phyloP scores from a whole-genome alignment of 2,888 invertebrate species.

The Capitulum mitella region DNA sequence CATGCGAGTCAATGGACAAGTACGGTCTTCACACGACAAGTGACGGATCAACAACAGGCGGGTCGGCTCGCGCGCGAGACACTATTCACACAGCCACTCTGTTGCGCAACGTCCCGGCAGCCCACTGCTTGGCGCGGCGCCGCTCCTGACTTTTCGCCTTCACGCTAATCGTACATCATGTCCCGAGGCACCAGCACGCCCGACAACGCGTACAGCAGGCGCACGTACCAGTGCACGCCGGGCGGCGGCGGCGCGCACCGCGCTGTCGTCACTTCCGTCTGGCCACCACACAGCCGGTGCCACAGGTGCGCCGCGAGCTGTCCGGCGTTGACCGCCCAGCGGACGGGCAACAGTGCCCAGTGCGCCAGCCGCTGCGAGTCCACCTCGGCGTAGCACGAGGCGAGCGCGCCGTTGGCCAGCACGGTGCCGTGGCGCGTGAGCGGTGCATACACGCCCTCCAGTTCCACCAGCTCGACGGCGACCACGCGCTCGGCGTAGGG shows the following conservation, averaged over 20 bases:
- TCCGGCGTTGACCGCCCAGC: constrained; percentile 40
- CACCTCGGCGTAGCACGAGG: constrained; percentile 88
- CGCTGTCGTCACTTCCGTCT: not conserved
- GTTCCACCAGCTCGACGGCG: constrained; percentile 52
- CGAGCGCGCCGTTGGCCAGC: constrained; percentile 80
- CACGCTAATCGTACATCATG: constrained; percentile 29
- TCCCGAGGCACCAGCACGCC: constrained; percentile 58
- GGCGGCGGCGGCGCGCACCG: not conserved
- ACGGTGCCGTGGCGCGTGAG: constrained; percentile 79
- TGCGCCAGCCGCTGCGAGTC: constrained; percentile 79
- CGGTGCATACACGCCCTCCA: constrained; percentile 80
- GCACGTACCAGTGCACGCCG: constrained; percentile 83
- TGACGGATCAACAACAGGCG: not conserved
- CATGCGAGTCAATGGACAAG: not conserved
- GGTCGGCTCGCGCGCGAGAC: not conserved
- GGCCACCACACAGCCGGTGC: constrained; percentile 31
- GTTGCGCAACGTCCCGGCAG: not conserved
- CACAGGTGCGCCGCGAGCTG: constrained; percentile 41
- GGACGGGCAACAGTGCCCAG: constrained; percentile 70
- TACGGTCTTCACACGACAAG: not conserved
- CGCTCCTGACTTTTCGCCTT: not conserved
- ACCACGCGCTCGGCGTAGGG: constrained; percentile 53
- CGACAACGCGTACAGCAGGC: constrained; percentile 63
- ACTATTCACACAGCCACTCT: not conserved
- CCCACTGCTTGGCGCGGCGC: too few species aligned